These are phyloP conservation scores for Anastrepha ludens DNA, from an alignment of 1,140 invertebrate genomes.

Conservation along the genomic window DNA sequence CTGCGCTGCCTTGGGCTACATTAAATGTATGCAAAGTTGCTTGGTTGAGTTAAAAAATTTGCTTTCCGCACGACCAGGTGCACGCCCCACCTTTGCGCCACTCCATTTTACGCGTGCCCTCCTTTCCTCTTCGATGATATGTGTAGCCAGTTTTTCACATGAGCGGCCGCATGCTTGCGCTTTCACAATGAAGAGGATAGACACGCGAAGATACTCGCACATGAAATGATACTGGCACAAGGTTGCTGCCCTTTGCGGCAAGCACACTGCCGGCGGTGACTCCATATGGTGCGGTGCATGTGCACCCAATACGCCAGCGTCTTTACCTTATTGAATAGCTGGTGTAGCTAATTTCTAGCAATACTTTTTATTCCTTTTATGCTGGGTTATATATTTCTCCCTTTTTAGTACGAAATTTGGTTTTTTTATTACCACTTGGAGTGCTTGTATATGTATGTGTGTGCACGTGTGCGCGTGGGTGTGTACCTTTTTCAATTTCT, in stretches of 20 bases:
- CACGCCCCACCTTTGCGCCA: background rate
- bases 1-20: background rate
- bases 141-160: conserved; percentile 4
- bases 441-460: too few relatives aligned
- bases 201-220: background rate
- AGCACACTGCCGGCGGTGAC: background rate
- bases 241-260: background rate
- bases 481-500: conserved; percentile 32
- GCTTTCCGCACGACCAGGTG: background rate
- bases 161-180: background rate
- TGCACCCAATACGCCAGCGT: too few relatives aligned
- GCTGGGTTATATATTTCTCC: background rate
- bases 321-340: conserved; percentile 13
- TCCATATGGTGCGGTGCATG: background rate
- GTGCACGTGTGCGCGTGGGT: too few relatives aligned
- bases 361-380: conserved; percentile 7
- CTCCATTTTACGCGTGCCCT: background rate
- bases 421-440: too few relatives aligned
- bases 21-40: conserved; percentile 38
- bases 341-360: conserved; percentile 34
- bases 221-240: conserved; percentile 18
- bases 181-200: too few relatives aligned
- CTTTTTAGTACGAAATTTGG: too few relatives aligned
- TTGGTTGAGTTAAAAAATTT: conserved; percentile 6
- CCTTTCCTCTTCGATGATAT: background rate